Conservation (phyloP, 2,888 invertebrate species). For the Epinotia bilunana region DNA sequence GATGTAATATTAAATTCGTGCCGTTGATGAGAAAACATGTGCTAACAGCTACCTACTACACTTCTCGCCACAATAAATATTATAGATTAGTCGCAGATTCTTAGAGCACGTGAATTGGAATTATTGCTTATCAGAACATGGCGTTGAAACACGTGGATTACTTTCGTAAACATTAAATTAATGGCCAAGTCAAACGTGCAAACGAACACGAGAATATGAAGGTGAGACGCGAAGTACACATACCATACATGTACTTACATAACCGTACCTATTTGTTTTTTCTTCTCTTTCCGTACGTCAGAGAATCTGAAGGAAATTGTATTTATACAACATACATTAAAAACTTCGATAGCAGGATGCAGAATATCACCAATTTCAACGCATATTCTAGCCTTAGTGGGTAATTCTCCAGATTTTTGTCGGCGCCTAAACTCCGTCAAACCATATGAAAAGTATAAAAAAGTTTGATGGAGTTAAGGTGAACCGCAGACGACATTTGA, state of each 20-base stretch:
- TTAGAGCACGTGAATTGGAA: slow-evolving; percentile 19
- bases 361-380: too few species aligned
- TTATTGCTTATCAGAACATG: slow-evolving; percentile 28
- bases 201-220: not conserved
- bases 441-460: too few species aligned
- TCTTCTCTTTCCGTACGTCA: not conserved
- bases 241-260: not conserved
- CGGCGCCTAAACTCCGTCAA: too few species aligned
- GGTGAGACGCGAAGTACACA: not conserved
- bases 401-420: too few species aligned
- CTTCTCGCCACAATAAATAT: not conserved
- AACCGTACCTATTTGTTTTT: not conserved
- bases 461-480: too few species aligned
- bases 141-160: slow-evolving; percentile 16
- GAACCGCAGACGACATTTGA: too few species aligned
- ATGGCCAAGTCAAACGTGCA: slow-evolving; percentile 16
- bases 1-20: too few species aligned
- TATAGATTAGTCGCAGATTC: slow-evolving; percentile 30
- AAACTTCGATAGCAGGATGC: too few species aligned
- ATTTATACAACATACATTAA: too few species aligned
- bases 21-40: not conserved
- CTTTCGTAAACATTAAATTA: slow-evolving; percentile 14
- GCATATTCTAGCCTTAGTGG: too few species aligned
- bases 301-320: too few species aligned
- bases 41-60: not conserved